Percentiles rank a stretch among this genome's conserved stretches.
Conservation (phyloP, 2,888 invertebrate genomes). For the Nephrotoma guestfalica region DNA sequence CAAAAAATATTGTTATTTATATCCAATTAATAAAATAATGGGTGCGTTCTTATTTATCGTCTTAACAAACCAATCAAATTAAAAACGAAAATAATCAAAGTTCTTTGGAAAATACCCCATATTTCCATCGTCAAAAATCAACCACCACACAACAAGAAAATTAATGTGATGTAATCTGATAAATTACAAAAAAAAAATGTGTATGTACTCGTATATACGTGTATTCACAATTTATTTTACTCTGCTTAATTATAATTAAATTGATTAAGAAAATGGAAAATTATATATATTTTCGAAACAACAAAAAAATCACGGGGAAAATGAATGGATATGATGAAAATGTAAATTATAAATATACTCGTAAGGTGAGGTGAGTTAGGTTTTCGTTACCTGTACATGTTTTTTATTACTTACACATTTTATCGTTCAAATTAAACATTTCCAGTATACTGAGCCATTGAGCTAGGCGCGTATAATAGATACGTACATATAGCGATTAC, state of each 20-base stretch:
- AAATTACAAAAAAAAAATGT: neutral
- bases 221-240: neutral
- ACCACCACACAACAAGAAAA: neutral
- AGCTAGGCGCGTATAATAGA: neutral
- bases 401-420: neutral
- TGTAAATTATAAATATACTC: neutral
- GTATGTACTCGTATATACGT: no score
- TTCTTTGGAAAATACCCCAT: neutral
- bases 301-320: neutral
- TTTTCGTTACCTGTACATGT: neutral
- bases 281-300: neutral
- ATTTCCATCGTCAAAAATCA: neutral
- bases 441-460: neutral
- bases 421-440: neutral
- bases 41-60: no score
- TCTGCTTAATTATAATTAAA: neutral
- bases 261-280: neutral
- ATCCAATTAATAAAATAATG: no score
- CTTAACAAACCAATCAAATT: neutral
- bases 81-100: neutral
- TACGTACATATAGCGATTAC: neutral
- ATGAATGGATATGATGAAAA: neutral
- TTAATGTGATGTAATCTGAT: neutral
- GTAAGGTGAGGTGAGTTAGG: neutral
- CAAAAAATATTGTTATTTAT: no score